Conservation (phyloP, 2,113 vertebrate genomes). For the Azemiops feae region DNA sequence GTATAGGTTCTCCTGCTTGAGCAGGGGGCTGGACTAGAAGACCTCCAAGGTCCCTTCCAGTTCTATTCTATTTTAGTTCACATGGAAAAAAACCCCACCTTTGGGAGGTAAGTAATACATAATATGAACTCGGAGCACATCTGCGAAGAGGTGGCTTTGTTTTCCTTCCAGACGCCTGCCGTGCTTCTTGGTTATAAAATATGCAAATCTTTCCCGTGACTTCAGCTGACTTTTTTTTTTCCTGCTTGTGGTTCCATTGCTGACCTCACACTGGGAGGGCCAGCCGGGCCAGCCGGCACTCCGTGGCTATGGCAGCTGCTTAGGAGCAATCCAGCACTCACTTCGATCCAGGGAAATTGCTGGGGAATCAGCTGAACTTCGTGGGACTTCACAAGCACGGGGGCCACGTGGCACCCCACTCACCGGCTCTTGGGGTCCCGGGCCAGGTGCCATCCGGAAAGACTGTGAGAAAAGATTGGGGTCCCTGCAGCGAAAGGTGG, state of each 20-base stretch:
- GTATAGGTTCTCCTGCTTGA: no score
- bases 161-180: background rate
- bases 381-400: background rate
- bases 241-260: background rate
- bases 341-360: accelerated
- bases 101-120: no score
- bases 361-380: background rate
- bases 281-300: background rate
- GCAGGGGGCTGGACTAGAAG: no score
- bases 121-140: background rate
- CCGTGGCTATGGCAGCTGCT: background rate
- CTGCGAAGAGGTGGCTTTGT: background rate
- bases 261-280: slow-evolving; percentile 14
- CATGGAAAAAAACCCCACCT: no score
- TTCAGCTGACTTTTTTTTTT: background rate
- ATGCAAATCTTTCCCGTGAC: background rate
- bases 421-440: no score
- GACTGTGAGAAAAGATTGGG: background rate
- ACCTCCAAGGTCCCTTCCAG: no score
- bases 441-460: no score
- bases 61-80: no score
- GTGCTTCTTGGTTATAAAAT: background rate
- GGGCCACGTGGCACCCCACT: background rate
- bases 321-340: no score
- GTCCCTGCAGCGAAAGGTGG: background rate